Base-by-base conservation (phyloP, 2,888 invertebrate species). In the Crematogaster levior region DNA sequence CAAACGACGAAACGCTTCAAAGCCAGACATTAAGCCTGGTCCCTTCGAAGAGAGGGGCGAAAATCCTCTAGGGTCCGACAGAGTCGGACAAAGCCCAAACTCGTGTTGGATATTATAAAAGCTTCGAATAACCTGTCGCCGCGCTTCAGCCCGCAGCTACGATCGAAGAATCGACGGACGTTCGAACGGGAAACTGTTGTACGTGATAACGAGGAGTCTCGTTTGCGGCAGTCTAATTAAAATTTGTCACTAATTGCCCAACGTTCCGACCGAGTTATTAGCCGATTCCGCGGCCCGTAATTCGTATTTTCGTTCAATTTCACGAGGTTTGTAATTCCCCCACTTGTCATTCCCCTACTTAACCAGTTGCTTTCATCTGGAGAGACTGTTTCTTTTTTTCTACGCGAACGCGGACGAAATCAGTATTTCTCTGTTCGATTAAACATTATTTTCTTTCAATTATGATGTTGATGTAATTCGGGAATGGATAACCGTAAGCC, bases 1-100 rank as follows among this genome's bases (percentile, higher is more conserved):
- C 93, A 91, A 91, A 91, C 91, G 90, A 68, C 84, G 86, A 85
- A 85, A 85, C 86, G 88, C 88, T 92, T 91, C 90, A 91, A 91
- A 93, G 91, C 90, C 73, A 73, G n/a, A 83, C 85, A 87, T 86
- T 90, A 91, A 88, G 87, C 89, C 51, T 80, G 79, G 60, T 81
- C 68, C 70, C 70, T 30, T 68, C 43, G 24, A 75, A 51, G 24
- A 61, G 51, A 27, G 15, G 74, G 53, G 40, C 46, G 85, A 58
- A 83, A 87, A 84, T 84, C 87, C 87, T 81, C 77, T 80, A 65
- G 81, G 58, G 82, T 56, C 61, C 58, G 83, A 85, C 87, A 85
- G 70, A 60, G 70, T 58, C 80, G 56, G 82, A 85, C 87, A 87
- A 89, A 85, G 88, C 86, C 84, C 66, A 37, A n/a, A 83, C 79